These are phyloP conservation scores for Prionailurus viverrinus DNA, from an alignment of 2,113 vertebrate genomes.

Conservation along the genomic window DNA sequence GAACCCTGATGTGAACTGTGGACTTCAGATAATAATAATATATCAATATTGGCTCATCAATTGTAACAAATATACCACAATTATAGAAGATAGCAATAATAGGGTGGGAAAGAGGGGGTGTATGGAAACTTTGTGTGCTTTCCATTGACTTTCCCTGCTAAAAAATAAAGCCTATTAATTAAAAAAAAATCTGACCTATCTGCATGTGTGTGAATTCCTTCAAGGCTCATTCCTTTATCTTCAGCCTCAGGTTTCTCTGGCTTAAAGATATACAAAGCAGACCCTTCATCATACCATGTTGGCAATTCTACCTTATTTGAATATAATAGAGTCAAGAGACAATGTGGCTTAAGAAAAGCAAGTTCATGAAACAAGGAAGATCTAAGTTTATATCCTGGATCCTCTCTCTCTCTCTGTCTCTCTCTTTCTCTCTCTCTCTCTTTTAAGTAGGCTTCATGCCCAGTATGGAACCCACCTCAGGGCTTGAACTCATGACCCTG, in stretches of 20 bases:
- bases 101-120: background rate
- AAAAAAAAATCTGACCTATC: background rate
- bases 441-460: no score
- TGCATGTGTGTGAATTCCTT: background rate
- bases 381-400: background rate
- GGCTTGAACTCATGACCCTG: no score
- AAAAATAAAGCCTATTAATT: constrained; percentile 15
- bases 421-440: no score
- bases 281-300: background rate
- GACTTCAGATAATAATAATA: background rate
- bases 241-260: background rate
- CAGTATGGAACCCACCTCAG: no score
- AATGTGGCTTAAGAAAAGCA: background rate
- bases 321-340: background rate
- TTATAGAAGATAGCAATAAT: background rate
- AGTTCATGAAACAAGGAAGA: background rate
- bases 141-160: background rate
- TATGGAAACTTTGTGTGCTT: background rate
- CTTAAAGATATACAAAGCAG: background rate
- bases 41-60: background rate
- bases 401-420: background rate
- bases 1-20: background rate
- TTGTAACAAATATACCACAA: background rate
- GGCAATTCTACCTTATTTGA: background rate
- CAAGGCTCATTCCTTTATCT: background rate